These are phyloP conservation scores for Malurus leucopterus DNA, from an alignment of 2,797 vertebrate species.

Conservation along the genomic window DNA sequence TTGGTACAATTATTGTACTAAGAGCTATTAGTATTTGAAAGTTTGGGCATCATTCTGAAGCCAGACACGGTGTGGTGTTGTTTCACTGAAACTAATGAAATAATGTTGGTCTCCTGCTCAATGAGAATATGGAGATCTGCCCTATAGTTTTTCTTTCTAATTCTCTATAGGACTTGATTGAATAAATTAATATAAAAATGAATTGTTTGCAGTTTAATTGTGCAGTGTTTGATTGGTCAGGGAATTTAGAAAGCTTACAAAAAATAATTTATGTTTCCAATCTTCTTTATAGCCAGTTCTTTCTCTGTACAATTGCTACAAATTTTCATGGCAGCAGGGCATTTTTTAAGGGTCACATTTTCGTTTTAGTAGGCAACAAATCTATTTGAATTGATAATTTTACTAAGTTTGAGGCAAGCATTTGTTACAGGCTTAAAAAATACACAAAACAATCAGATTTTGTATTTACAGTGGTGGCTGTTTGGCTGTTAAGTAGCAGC, in stretches of 20 bases:
- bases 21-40: not conserved
- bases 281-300: not conserved
- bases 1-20: not conserved
- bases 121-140: not conserved
- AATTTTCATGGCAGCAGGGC: not conserved
- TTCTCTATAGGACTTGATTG: not conserved
- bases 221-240: not conserved
- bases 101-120: not conserved
- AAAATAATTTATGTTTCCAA: not conserved
- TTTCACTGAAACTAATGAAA: not conserved
- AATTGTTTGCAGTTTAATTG: not conserved
- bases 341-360: not conserved
- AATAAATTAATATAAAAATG: not conserved
- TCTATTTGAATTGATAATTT: not conserved
- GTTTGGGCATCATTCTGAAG: not conserved
- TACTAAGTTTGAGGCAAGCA: not conserved
- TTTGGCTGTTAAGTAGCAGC: not conserved
- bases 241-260: not conserved
- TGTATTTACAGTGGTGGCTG: not conserved
- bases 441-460: not conserved
- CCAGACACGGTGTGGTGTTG: not conserved
- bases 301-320: not conserved
- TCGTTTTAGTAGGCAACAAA: not conserved
- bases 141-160: not conserved
- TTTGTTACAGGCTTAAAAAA: not conserved